Evolutionary conservation across 2,797 vertebrate species (phyloP).

Genomic region (Crenuchus spilurus): DNA sequence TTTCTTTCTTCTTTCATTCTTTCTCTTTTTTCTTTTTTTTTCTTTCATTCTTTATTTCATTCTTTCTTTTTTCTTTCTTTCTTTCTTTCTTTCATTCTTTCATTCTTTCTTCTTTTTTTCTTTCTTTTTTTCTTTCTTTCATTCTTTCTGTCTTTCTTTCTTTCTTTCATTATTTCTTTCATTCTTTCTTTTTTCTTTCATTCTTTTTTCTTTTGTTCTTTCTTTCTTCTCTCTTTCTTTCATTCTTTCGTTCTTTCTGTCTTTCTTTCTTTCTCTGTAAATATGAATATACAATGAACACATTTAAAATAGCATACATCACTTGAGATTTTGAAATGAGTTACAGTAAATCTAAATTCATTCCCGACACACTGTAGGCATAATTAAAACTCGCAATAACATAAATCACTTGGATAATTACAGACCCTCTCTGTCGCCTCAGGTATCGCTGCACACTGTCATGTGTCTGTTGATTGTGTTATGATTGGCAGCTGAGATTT

Average conservation of each 20-base stretch:
- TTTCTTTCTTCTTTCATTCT: background rate
- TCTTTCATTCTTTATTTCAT: background rate
- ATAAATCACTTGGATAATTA: slow-evolving; percentile 29
- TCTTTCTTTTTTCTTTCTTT: background rate
- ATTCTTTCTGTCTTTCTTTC: too few species aligned
- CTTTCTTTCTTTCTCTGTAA: background rate
- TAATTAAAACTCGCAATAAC: slow-evolving; percentile 22
- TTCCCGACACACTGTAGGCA: background rate
- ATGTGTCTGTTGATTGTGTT: slow-evolving; percentile 8
- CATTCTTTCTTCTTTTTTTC: background rate
- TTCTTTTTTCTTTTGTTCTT: background rate
- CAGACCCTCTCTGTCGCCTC: background rate
- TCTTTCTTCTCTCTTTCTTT: background rate
- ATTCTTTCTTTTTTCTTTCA: background rate
- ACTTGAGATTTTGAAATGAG: too few species aligned
- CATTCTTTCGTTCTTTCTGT: background rate
- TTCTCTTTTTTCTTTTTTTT: background rate
- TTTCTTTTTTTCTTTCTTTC: background rate
- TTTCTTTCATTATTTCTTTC: too few species aligned
- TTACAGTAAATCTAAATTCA: background rate
- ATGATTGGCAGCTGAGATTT: slow-evolving; percentile 41
- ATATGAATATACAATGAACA: too few species aligned
- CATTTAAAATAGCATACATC: too few species aligned
- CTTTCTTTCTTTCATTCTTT: background rate
- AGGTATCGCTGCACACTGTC: slow-evolving; percentile 14